Percentiles rank a stretch among this genome's conserved stretches.
These are phyloP conservation scores for Lethenteron reissneri DNA, from an alignment of 2,113 vertebrate species.

Conservation along the genomic window DNA sequence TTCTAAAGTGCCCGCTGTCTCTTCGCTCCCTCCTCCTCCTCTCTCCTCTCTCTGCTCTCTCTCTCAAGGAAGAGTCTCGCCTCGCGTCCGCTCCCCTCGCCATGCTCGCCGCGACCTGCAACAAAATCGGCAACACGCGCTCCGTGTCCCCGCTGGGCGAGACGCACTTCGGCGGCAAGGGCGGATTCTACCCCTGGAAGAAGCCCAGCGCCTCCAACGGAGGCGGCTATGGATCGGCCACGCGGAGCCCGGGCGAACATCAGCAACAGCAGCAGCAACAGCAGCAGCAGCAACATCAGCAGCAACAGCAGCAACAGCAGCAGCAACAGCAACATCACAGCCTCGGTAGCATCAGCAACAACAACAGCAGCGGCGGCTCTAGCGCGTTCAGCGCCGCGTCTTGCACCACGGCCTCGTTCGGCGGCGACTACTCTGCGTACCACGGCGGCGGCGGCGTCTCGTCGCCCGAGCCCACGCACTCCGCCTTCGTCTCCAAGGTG, in stretches of 20 bases:
- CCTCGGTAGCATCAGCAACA: no score
- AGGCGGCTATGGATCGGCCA: conserved; percentile 47
- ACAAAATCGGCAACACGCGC: conserved; percentile 90
- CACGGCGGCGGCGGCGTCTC: conserved; percentile 37
- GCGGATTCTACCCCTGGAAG: conserved; percentile 94
- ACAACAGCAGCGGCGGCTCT: conserved; percentile 20
- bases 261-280: conserved; percentile 42
- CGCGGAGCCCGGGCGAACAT: conserved; percentile 47
- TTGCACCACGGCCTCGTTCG: conserved; percentile 60
- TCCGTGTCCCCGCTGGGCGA: conserved; percentile 71
- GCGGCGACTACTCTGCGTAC: conserved; percentile 83
- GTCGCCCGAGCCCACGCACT: conserved; percentile 37
- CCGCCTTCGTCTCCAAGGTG: conserved; percentile 86
- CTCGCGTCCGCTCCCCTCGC: conserved; percentile 92
- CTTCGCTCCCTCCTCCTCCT: no score
- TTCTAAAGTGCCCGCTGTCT: no score
- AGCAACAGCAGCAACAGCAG: not conserved
- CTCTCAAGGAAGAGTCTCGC: conserved; percentile 66
- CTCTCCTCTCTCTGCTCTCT: conserved; percentile 9
- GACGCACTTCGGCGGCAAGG: conserved; percentile 60
- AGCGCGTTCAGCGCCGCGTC: conserved; percentile 88
- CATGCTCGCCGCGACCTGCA: conserved; percentile 94
- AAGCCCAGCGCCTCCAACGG: conserved; percentile 29
- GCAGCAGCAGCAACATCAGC: conserved; percentile 27
- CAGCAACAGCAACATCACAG: conserved; percentile 20